These are phyloP conservation scores for Exephanes ischioxanthus DNA, from an alignment of 2,888 invertebrate genomes.

Conservation along the genomic window DNA sequence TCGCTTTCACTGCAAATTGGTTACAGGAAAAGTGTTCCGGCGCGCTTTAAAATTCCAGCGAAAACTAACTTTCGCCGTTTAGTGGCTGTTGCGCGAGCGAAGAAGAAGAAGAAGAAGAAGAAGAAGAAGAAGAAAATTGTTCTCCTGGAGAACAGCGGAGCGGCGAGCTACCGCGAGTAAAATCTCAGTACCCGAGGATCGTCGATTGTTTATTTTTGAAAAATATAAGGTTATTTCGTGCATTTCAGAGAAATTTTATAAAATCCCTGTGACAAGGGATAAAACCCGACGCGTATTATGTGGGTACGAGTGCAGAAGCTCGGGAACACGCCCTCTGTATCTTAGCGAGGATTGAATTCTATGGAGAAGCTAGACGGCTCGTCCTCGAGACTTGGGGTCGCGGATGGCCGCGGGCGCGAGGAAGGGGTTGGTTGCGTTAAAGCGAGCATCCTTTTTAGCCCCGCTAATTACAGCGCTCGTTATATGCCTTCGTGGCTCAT, in stretches of 20 bases:
- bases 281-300: not conserved
- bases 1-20: slow-evolving; percentile 56
- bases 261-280: not conserved
- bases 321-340: not conserved
- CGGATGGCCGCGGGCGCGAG: not conserved
- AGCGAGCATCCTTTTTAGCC: slow-evolving; percentile 55
- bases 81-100: slow-evolving; percentile 16
- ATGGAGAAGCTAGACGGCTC: slow-evolving; percentile 34
- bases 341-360: slow-evolving; percentile 29
- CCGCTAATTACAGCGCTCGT: slow-evolving; percentile 64
- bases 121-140: not conserved
- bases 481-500: slow-evolving; percentile 56
- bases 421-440: not conserved
- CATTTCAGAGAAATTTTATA: not conserved
- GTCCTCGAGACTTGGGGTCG: slow-evolving; percentile 36
- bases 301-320: not conserved
- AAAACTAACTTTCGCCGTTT: slow-evolving; percentile 38
- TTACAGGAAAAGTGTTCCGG: slow-evolving; percentile 34
- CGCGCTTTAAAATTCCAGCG: slow-evolving; percentile 21
- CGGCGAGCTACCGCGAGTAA: not conserved
- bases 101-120: not conserved
- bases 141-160: not conserved
- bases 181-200: not conserved
- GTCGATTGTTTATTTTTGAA: not conserved
- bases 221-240: not conserved